Percentiles rank a stretch among this genome's conserved stretches.
phyloP scores from a whole-genome alignment of 1,140 invertebrate species.

The Aricia agestis region DNA sequence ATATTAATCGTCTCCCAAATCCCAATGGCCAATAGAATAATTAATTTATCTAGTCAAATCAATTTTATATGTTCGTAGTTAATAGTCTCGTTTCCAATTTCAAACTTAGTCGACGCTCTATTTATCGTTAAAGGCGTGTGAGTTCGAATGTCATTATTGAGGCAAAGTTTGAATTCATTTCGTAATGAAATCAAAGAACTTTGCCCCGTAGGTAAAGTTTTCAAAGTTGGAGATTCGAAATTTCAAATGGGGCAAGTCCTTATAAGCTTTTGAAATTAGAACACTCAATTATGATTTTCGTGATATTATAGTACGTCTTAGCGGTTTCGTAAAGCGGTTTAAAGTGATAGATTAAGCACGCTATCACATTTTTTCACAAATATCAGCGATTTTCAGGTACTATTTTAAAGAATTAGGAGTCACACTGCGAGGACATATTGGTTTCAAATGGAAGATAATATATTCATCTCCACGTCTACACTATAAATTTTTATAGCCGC shows the following conservation, averaged over 20 bases:
- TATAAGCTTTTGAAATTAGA: not conserved
- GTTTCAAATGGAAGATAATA: too few species aligned
- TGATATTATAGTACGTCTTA: not conserved
- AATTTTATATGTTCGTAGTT: not conserved
- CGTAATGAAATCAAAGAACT: not conserved
- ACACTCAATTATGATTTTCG: not conserved
- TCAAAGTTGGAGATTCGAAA: not conserved
- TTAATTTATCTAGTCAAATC: not conserved
- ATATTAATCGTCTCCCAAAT: too few species aligned
- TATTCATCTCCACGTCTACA: too few species aligned
- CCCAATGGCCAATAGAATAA: not conserved
- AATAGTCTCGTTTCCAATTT: not conserved
- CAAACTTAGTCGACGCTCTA: not conserved
- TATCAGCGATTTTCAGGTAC: too few species aligned
- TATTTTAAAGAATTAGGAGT: too few species aligned
- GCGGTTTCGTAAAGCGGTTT: too few species aligned
- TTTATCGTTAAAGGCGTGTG: not conserved
- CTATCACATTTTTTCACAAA: too few species aligned
- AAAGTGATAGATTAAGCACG: too few species aligned
- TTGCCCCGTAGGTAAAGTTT: not conserved
- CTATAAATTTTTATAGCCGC: too few species aligned
- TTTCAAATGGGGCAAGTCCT: not conserved
- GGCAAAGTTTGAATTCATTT: not conserved
- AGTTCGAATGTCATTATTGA: not conserved
- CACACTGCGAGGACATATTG: too few species aligned